phyloP scores from a whole-genome alignment of 1,140 invertebrate species.

The Nixonia krombeini region DNA sequence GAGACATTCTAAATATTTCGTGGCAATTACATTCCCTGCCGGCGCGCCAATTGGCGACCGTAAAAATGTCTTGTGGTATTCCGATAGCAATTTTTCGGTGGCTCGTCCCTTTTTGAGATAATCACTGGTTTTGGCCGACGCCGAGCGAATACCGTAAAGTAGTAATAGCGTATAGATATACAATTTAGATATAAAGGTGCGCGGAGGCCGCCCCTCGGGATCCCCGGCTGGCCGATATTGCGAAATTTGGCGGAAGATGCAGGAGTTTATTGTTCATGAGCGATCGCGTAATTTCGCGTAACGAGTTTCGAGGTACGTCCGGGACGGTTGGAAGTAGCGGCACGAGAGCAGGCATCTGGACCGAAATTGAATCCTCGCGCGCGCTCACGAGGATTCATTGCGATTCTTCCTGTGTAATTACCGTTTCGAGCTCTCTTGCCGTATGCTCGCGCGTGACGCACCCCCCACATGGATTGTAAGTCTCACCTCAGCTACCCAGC shows the following conservation, averaged over 20 bases:
- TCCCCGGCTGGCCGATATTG: constrained; percentile 21
- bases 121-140: constrained; percentile 55
- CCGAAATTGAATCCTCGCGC: constrained; percentile 45
- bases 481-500: too few relatives aligned
- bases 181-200: too few relatives aligned
- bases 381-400: constrained; percentile 27
- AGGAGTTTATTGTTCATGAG: background rate
- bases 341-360: constrained; percentile 16
- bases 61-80: constrained; percentile 63
- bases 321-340: too few relatives aligned
- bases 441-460: constrained; percentile 30
- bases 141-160: constrained; percentile 29
- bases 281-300: constrained; percentile 3
- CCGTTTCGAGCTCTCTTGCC: constrained; percentile 32
- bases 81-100: constrained; percentile 65
- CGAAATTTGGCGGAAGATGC: background rate
- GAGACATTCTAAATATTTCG: constrained; percentile 54
- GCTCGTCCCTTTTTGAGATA: constrained; percentile 56
- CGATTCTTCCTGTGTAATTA: constrained; percentile 38
- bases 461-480: constrained; percentile 28
- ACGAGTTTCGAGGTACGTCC: background rate
- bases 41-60: constrained; percentile 53
- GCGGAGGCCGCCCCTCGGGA: too few relatives aligned
- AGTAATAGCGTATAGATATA: too few relatives aligned
- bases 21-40: constrained; percentile 55